Conservation (phyloP, 2,113 vertebrate genomes). For the Cervus canadensis region DNA sequence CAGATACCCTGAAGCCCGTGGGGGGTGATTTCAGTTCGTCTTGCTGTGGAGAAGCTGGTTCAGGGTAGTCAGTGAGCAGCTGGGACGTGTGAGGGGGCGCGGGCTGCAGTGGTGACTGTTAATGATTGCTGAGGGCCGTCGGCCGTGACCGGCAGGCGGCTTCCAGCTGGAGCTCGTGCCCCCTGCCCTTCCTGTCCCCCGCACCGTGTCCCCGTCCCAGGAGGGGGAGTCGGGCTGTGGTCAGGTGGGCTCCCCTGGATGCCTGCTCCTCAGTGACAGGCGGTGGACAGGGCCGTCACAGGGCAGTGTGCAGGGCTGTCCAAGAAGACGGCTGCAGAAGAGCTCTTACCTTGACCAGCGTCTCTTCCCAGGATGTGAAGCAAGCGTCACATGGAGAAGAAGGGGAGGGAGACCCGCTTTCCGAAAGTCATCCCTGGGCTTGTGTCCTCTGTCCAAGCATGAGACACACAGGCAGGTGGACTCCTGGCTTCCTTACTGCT, state of each 20-base stretch:
- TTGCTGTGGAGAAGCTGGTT: background rate
- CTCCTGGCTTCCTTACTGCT: background rate
- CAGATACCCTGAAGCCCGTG: background rate
- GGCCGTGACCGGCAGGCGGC: background rate
- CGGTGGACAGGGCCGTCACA: background rate
- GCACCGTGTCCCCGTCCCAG: accelerated
- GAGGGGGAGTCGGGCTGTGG: background rate
- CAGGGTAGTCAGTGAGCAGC: background rate
- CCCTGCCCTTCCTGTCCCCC: background rate
- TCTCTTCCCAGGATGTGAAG: background rate
- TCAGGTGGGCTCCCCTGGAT: background rate
- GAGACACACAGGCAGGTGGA: accelerated
- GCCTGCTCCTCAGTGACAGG: background rate
- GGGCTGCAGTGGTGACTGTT: background rate
- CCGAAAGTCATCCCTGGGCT: background rate
- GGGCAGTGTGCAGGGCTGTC: background rate
- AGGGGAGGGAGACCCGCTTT: background rate
- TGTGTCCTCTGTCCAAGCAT: background rate
- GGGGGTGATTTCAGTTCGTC: background rate
- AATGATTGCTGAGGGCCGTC: background rate
- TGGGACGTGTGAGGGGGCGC: background rate
- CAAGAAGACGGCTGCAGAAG: too few relatives aligned
- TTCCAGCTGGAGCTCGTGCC: background rate
- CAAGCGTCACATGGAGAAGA: background rate
- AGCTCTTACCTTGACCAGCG: accelerated